These are phyloP conservation scores for Trichechus manatus DNA, from an alignment of 2,113 vertebrate species.

Conservation along the genomic window DNA sequence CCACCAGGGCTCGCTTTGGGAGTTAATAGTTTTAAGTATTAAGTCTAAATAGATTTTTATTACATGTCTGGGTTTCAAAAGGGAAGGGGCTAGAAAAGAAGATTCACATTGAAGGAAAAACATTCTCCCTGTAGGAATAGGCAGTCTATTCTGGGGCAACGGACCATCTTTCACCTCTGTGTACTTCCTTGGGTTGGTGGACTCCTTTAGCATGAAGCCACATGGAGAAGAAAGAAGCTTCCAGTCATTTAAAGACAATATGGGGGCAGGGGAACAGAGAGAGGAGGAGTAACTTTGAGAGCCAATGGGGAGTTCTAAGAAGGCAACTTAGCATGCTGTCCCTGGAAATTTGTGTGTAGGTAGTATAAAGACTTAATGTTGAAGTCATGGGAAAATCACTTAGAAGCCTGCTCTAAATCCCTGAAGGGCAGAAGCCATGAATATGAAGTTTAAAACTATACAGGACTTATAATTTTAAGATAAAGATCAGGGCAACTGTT, in stretches of 20 bases:
- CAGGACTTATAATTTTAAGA: slow-evolving; percentile 68
- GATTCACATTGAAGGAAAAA: slow-evolving; percentile 6
- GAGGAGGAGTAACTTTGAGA: slow-evolving; percentile 18
- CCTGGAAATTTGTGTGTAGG: slow-evolving; percentile 57
- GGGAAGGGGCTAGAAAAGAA: slow-evolving; percentile 17
- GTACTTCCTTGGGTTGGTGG: neutral
- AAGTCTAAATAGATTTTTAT: slow-evolving; percentile 34
- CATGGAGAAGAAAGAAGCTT: slow-evolving; percentile 4
- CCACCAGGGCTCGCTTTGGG: neutral
- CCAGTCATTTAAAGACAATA: neutral
- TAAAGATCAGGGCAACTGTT: slow-evolving; percentile 58
- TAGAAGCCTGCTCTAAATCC: slow-evolving; percentile 39
- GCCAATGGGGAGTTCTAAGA: slow-evolving; percentile 40
- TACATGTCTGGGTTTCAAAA: slow-evolving; percentile 37
- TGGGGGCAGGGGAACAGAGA: neutral
- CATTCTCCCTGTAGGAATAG: slow-evolving; percentile 13
- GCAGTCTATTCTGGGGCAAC: neutral
- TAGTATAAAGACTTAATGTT: slow-evolving; percentile 49
- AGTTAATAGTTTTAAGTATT: slow-evolving; percentile 19
- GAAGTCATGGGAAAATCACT: slow-evolving; percentile 59
- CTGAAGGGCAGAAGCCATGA: neutral
- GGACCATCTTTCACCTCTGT: neutral
- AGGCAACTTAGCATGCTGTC: neutral
- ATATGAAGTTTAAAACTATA: slow-evolving; percentile 66
- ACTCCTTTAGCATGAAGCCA: slow-evolving; percentile 2